A percentile compares a stretch with the other conserved stretches of the same genome.
Conservation (phyloP, 2,113 vertebrate species). For the Hippocampus mohnikei region DNA sequence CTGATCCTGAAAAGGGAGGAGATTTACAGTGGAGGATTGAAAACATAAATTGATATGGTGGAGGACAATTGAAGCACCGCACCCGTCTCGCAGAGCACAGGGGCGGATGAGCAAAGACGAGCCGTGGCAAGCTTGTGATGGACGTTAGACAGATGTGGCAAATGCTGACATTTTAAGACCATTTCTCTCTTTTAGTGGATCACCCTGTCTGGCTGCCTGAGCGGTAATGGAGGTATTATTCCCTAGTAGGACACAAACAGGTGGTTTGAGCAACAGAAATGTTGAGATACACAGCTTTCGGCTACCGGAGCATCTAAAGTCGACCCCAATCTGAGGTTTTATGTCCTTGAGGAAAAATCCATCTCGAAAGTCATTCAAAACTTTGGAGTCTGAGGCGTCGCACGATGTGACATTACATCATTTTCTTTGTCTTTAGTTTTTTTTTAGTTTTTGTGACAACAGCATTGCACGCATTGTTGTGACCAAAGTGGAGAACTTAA, state of each 20-base stretch:
- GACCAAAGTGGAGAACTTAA: no score
- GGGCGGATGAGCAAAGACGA: neutral
- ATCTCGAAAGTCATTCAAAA: no score
- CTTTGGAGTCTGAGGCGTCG: no score
- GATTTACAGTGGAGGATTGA: slow-evolving; percentile 21
- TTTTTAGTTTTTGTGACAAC: no score
- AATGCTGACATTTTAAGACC: slow-evolving; percentile 59
- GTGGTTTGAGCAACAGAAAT: slow-evolving; percentile 29
- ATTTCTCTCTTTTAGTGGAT: slow-evolving; percentile 43
- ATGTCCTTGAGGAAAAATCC: no score
- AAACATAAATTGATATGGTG: neutral
- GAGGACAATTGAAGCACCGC: neutral
- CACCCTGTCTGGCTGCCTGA: slow-evolving; percentile 33
- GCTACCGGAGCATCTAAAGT: no score
- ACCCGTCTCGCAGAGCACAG: neutral
- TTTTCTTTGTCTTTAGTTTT: no score
- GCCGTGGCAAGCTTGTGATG: slow-evolving; percentile 36
- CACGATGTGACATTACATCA: no score
- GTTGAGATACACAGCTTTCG: neutral
- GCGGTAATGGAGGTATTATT: slow-evolving; percentile 33
- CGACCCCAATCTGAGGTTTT: no score
- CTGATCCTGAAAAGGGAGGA: slow-evolving; percentile 22
- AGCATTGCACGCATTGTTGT: no score
- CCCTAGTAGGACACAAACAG: slow-evolving; percentile 32
- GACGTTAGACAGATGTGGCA: slow-evolving; percentile 47